Evolutionary conservation across 1,140 invertebrate species (phyloP).

Genomic region (Nephila pilipes): DNA sequence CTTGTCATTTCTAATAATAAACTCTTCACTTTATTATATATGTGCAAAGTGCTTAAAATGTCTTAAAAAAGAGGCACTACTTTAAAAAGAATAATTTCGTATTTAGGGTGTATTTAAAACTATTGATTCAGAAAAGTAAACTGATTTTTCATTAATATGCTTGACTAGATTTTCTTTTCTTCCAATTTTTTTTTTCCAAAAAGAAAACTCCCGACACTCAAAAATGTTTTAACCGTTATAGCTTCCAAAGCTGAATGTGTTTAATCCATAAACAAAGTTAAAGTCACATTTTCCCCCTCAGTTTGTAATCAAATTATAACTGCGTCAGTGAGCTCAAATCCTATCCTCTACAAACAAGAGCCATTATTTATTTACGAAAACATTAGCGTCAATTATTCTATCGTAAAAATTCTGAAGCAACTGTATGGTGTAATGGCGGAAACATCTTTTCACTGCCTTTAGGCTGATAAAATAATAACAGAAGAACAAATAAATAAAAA

Average conservation of each 20-base stretch:
- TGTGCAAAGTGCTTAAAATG: neutral
- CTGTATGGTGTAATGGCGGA: constrained; percentile 53
- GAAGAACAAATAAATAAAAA: constrained; percentile 69
- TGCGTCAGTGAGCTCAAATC: constrained; percentile 57
- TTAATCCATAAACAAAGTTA: constrained; percentile 71
- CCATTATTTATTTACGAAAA: constrained; percentile 77
- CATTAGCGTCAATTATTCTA: constrained; percentile 74
- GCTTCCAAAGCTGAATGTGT: neutral
- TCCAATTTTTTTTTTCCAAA: neutral
- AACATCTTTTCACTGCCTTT: constrained; percentile 46
- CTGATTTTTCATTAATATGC: neutral
- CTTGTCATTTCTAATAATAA: too few species aligned
- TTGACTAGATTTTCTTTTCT: neutral
- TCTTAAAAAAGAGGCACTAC: neutral
- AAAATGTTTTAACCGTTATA: neutral
- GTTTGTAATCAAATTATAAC: constrained; percentile 73
- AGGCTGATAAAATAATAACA: constrained; percentile 74
- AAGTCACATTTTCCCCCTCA: neutral
- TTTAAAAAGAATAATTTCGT: neutral
- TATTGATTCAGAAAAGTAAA: neutral
- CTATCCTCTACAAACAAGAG: constrained; percentile 69
- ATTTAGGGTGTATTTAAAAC: neutral
- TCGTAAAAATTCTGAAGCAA: constrained; percentile 64
- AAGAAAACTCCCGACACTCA: neutral
- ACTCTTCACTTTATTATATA: neutral